A percentile compares a stretch with the other conserved stretches of the same genome.
Conservation (phyloP, 2,113 vertebrate genomes). For the Quiscalus mexicanus region DNA sequence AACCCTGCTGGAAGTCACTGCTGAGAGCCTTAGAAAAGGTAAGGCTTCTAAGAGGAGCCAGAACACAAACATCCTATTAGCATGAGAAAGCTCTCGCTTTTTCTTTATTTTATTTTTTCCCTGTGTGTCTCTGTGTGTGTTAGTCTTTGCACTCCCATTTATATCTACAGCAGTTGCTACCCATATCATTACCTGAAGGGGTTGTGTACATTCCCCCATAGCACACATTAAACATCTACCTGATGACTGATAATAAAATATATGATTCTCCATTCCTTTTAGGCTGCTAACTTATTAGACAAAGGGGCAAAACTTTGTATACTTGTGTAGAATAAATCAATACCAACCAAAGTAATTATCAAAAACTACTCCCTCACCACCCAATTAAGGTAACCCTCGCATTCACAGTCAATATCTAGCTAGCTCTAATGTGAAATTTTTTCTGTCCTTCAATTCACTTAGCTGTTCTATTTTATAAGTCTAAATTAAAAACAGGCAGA, state of each 20-base stretch:
- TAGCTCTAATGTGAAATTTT: background rate
- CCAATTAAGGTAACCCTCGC: background rate
- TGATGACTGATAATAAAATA: background rate
- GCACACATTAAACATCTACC: background rate
- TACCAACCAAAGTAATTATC: background rate
- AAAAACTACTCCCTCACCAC: background rate
- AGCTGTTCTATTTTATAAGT: background rate
- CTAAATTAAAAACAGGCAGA: background rate
- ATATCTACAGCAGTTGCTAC: background rate
- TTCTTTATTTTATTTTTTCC: background rate
- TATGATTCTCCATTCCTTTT: background rate
- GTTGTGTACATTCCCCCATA: background rate
- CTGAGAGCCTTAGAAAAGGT: background rate
- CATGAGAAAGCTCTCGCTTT: background rate
- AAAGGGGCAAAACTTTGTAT: background rate
- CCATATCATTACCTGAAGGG: background rate
- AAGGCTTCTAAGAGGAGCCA: background rate
- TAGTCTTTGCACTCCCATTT: background rate
- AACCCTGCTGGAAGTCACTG: background rate
- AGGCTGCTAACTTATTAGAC: background rate
- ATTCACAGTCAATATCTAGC: background rate
- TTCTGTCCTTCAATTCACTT: background rate
- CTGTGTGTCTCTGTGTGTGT: accelerated
- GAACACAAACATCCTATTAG: background rate
- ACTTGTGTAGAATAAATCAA: background rate